A percentile compares a stretch with the other conserved stretches of the same genome.
Evolutionary conservation across 2,888 invertebrate species (phyloP).

Genomic region (Argynnis bischoffii): DNA sequence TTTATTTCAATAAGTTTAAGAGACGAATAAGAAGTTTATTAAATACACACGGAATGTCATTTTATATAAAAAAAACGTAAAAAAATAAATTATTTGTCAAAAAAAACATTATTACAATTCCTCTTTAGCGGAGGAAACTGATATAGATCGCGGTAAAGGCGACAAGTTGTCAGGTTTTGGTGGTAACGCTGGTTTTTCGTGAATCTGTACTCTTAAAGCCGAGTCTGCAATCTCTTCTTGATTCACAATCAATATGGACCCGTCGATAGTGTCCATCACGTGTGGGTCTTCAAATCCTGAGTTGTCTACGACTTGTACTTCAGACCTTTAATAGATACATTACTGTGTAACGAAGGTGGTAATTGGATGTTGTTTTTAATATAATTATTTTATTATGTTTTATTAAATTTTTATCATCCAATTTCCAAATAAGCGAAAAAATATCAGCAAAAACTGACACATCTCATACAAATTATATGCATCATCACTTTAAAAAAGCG

Average conservation of each 20-base stretch:
- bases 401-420: too few species aligned
- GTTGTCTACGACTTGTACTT: slow-evolving; percentile 27
- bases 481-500: too few species aligned
- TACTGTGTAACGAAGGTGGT: too few species aligned
- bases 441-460: too few species aligned
- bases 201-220: slow-evolving; percentile 22
- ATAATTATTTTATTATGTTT: too few species aligned
- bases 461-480: too few species aligned
- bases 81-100: neutral
- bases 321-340: slow-evolving; percentile 30
- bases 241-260: slow-evolving; percentile 31
- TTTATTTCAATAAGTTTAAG: neutral
- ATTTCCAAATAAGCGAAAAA: too few species aligned
- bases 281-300: slow-evolving; percentile 23
- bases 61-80: slow-evolving; percentile 1
- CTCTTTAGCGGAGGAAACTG: slow-evolving; percentile 38
- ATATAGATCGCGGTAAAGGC: slow-evolving; percentile 40
- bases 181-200: slow-evolving; percentile 60
- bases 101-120: slow-evolving; percentile 22
- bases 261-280: slow-evolving; percentile 35
- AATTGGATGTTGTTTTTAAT: too few species aligned
- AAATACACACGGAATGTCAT: slow-evolving; percentile 3
- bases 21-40: slow-evolving; percentile 3
- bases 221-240: slow-evolving; percentile 43
- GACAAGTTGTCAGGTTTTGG: slow-evolving; percentile 60